A percentile compares a stretch with the other conserved stretches of the same genome.
phyloP scores from a whole-genome alignment of 2,888 invertebrate species.

The Meta bourneti region DNA sequence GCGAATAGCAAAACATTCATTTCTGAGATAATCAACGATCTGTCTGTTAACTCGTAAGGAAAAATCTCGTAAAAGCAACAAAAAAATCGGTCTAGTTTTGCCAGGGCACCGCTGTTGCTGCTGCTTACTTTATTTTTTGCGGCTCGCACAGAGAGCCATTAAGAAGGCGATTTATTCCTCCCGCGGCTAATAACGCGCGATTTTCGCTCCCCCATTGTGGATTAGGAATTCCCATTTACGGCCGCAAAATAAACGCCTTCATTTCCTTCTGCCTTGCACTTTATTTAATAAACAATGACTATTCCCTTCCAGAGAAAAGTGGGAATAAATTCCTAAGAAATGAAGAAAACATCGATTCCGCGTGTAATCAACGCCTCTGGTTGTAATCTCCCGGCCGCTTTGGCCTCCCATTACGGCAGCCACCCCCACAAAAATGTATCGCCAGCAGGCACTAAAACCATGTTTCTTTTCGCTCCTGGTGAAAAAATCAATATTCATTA shows the following conservation, averaged over 20 bases:
- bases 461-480: neutral
- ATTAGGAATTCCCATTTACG: constrained; percentile 70
- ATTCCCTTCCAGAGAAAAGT: constrained; percentile 49
- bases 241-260: constrained; percentile 63
- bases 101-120: constrained; percentile 3
- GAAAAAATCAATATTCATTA: constrained; percentile 63
- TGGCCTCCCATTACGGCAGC: neutral
- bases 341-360: constrained; percentile 60
- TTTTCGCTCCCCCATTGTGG: constrained; percentile 36
- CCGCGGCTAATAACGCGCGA: constrained; percentile 65
- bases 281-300: constrained; percentile 74
- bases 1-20: neutral
- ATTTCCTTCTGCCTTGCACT: constrained; percentile 51
- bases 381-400: constrained; percentile 26
- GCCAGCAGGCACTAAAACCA: neutral
- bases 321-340: constrained; percentile 64
- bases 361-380: constrained; percentile 58
- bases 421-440: neutral
- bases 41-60: neutral
- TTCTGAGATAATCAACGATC: neutral
- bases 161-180: constrained; percentile 62
- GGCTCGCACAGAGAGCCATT: constrained; percentile 17
- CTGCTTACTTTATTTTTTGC: constrained; percentile 19
- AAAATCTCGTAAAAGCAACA: neutral
- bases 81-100: constrained; percentile 16